phyloP scores from a whole-genome alignment of 2,888 invertebrate genomes.

The Epistrophe eligans region DNA sequence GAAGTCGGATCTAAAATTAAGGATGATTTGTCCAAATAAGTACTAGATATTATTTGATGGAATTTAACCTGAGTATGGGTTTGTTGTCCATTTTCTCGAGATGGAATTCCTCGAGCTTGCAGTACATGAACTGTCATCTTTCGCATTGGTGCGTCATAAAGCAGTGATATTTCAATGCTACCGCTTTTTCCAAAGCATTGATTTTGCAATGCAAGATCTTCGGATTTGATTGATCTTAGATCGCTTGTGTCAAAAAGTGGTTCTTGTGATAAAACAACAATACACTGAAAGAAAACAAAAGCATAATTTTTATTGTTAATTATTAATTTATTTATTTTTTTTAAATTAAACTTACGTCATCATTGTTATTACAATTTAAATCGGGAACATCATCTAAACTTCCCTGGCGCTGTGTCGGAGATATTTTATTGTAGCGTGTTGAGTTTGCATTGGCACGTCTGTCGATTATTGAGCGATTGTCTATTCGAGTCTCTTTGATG shows the following conservation, averaged over 20 bases:
- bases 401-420: constrained; percentile 79
- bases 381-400: constrained; percentile 84
- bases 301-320: neutral
- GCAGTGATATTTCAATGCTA: constrained; percentile 93
- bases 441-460: constrained; percentile 78
- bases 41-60: neutral
- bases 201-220: constrained; percentile 84
- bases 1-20: constrained; percentile 89
- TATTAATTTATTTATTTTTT: neutral
- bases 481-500: constrained; percentile 88
- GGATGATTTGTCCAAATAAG: neutral
- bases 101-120: constrained; percentile 92
- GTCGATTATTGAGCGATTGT: constrained; percentile 82
- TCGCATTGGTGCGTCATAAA: constrained; percentile 95
- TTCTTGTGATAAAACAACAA: constrained; percentile 84
- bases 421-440: constrained; percentile 79
- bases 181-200: constrained; percentile 86
- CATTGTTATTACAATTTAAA: constrained; percentile 87
- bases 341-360: constrained; percentile 86
- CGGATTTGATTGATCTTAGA: constrained; percentile 83
- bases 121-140: constrained; percentile 96
- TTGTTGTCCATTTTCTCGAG: constrained; percentile 88
- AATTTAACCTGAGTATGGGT: constrained; percentile 87
- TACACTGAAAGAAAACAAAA: constrained; percentile 83
- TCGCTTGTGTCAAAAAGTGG: constrained; percentile 84